Conservation (phyloP, 92 coral and sea anemone species). For the Actinostola sp. region DNA sequence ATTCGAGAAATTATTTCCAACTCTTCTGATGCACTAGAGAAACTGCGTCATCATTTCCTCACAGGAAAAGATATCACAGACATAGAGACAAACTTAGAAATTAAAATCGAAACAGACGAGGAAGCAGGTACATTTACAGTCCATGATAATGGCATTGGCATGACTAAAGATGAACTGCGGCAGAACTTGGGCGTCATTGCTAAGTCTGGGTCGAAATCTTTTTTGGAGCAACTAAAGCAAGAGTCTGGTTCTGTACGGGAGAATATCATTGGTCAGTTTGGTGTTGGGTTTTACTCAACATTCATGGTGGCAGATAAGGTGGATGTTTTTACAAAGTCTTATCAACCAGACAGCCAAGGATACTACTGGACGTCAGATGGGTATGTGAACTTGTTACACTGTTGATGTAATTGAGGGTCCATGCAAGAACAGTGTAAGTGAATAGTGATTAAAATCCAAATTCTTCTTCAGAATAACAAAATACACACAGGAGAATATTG, state of each 20-base stretch:
- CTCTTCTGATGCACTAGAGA: conserved; percentile 96
- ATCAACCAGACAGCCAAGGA: conserved; percentile 81
- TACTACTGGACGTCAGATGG: conserved; percentile 97
- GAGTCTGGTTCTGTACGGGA: conserved; percentile 58
- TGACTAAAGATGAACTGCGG: conserved; percentile 82
- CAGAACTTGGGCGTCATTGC: conserved; percentile 96
- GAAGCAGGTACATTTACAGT: conserved; percentile 83
- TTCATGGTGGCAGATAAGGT: conserved; percentile 96
- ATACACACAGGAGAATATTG: no score
- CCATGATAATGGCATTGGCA: conserved; percentile 92
- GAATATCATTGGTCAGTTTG: conserved; percentile 98
- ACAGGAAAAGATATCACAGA: conserved; percentile 87
- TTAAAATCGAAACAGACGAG: conserved; percentile 84
- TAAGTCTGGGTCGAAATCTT: conserved; percentile 92
- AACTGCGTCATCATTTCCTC: conserved; percentile 83
- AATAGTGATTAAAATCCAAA: no score
- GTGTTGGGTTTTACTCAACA: conserved; percentile 97
- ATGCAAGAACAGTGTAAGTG: background rate
- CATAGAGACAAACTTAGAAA: conserved; percentile 74
- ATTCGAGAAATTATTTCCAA: conserved; percentile 95
- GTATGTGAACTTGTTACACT: conserved; percentile 36
- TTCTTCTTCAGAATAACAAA: no score
- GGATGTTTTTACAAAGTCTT: conserved; percentile 88
- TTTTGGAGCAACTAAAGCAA: conserved; percentile 80
- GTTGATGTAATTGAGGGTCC: background rate